Evolutionary conservation across 2,888 invertebrate genomes (phyloP), one percentile per base, ranked within the genome.

Genomic region (Melikaiella ostensackeni): DNA sequence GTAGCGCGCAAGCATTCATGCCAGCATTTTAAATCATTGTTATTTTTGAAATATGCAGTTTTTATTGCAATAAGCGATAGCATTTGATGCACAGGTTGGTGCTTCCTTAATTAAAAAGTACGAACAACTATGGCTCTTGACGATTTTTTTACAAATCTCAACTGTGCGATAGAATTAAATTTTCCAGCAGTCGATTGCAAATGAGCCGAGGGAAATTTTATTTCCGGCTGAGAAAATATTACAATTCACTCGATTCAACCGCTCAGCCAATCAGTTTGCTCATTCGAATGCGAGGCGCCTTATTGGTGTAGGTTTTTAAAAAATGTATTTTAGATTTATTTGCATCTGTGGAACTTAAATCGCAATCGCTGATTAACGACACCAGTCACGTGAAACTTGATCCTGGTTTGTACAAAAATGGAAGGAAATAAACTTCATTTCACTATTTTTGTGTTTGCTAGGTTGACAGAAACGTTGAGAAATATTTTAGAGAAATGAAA

Each of bases 71-170:
- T 70, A 66, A 66, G 66, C 46, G 46, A 66, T 66, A 66, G 66
- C 66, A 66, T 66, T 66, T 66, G 46, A 66, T 66, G 66, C 66
- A 66, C 66, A 59, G 59, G 21, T 57, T 59, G 74, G 74, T 74
- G 74, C 74, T 74, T 74, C 74, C 74, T 21, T 61, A 42, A 74
- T 61, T 57, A 59, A 74, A 59, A 30, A 50, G 33, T 35, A 55
- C 24, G 7, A 11, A 27, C 57, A 74, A 16, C 55, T 30, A 59
- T 19, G 59, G 74, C 74, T 74, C 57, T 50, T n/a, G 8, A 30
- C 8, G 57, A 74, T 74, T 74, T 74, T 74, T 74, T 74, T 74
- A 74, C n/a, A 59, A 59, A 66, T 46, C n/a, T 33, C 30, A 50
- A 70, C 50, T 55, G 70, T 50, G 50, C 46, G 70, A 55, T 55